These are phyloP conservation scores for Pectinophora gossypiella DNA, from an alignment of 1,140 invertebrate species.

Conservation along the genomic window DNA sequence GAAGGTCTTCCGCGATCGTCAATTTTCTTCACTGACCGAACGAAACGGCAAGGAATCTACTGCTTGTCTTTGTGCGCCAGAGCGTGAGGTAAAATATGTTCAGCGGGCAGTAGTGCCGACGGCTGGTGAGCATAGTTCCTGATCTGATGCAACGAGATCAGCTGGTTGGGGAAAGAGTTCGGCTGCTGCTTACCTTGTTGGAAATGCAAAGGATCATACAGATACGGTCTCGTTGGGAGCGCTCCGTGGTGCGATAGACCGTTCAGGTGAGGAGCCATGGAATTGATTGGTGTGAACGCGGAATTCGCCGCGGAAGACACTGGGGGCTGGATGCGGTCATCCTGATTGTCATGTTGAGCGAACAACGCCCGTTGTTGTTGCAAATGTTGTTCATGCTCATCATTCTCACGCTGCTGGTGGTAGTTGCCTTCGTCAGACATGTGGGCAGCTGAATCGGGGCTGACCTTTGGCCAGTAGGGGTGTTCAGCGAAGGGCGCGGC, in stretches of 20 bases:
- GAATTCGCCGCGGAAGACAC: conserved; percentile 81
- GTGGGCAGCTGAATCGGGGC: conserved; percentile 82
- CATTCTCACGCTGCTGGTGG: conserved; percentile 78
- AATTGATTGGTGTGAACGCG: conserved; percentile 93
- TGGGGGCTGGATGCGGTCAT: conserved; percentile 73
- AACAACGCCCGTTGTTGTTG: conserved; percentile 77
- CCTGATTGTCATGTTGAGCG: conserved; percentile 79
- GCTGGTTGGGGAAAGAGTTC: conserved; percentile 93
- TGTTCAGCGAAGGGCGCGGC: conserved; percentile 78
- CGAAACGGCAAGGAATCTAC: conserved; percentile 51
- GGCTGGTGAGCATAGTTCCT: conserved; percentile 97
- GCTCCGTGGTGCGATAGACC: conserved; percentile 84
- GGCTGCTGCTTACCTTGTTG: conserved; percentile 80
- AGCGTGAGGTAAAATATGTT: conserved; percentile 71
- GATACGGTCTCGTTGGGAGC: conserved; percentile 86
- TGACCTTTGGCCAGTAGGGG: conserved; percentile 87
- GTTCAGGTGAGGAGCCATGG: conserved; percentile 85
- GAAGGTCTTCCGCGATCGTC: not conserved
- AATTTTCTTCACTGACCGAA: not conserved
- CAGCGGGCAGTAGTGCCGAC: conserved; percentile 73
- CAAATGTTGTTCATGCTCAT: conserved; percentile 79
- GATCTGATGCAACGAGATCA: conserved; percentile 97
- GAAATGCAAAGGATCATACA: conserved; percentile 95
- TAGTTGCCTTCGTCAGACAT: conserved; percentile 78
- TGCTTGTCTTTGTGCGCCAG: conserved; percentile 74